Evolutionary conservation across 2,888 invertebrate species (phyloP).

Genomic region (Scaptodrosophila latifasciaeformis): DNA sequence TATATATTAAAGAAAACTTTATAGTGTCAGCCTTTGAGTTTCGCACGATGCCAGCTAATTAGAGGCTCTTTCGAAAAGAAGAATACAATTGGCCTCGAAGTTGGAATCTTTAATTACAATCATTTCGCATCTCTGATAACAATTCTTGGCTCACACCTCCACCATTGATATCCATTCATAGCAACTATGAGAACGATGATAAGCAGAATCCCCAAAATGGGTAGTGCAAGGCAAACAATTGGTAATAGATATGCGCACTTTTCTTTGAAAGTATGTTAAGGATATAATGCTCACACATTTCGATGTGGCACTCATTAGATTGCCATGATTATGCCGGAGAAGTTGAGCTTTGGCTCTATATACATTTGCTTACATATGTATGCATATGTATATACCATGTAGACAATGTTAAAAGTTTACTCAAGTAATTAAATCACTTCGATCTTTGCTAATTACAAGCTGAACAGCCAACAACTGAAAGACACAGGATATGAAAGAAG

Average conservation of each 20-base stretch:
- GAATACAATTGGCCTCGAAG: not conserved
- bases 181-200: too few species aligned
- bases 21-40: conserved; percentile 20
- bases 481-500: not conserved
- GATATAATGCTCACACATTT: too few species aligned
- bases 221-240: too few species aligned
- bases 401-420: conserved; percentile 66
- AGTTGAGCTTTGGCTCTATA: too few species aligned
- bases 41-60: conserved; percentile 40
- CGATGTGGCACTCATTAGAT: too few species aligned
- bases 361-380: too few species aligned
- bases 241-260: not conserved
- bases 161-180: too few species aligned
- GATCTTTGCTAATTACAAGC: conserved; percentile 68
- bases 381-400: too few species aligned
- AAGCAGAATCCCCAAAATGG: too few species aligned
- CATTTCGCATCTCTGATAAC: conserved; percentile 60
- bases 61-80: conserved; percentile 49
- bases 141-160: too few species aligned
- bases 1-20: conserved; percentile 12
- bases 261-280: not conserved
- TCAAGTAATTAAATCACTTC: conserved; percentile 71
- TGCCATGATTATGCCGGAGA: too few species aligned
- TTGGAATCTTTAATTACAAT: conserved; percentile 57
- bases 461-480: conserved; percentile 35